Conservation (phyloP, 1,140 invertebrate species). For the Delia radicum region DNA sequence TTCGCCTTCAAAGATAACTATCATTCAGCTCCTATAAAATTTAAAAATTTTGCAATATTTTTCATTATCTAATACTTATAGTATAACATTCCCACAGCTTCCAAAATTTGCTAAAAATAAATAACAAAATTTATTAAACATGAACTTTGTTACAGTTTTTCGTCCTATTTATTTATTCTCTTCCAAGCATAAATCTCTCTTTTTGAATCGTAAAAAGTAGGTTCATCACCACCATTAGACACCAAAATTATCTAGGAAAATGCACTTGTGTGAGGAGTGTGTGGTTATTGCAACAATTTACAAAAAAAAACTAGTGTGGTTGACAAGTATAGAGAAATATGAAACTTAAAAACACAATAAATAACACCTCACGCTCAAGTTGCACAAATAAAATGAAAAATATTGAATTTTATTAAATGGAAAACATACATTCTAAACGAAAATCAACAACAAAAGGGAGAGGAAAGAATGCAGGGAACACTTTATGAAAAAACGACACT, state of each 20-base stretch:
- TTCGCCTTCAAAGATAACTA: too few relatives aligned
- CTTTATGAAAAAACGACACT: too few relatives aligned
- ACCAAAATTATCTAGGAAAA: neutral
- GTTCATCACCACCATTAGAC: neutral
- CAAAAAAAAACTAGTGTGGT: neutral
- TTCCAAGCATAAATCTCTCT: neutral
- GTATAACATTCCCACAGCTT: neutral
- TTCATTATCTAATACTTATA: too few relatives aligned
- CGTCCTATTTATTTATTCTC: neutral
- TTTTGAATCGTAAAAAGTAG: neutral
- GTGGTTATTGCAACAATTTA: neutral
- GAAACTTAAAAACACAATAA: neutral
- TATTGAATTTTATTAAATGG: too few relatives aligned
- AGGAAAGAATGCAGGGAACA: too few relatives aligned
- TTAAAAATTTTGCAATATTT: too few relatives aligned
- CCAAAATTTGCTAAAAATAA: neutral
- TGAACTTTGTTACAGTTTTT: slow-evolving; percentile 1
- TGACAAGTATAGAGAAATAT: neutral
- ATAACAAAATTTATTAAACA: neutral
- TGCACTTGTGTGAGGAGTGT: neutral
- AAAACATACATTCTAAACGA: too few relatives aligned
- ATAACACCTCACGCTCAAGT: too few relatives aligned
- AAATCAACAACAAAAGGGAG: too few relatives aligned
- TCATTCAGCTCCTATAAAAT: too few relatives aligned
- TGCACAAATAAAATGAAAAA: too few relatives aligned